Conservation (phyloP, 2,113 vertebrate genomes). For the Abramis brama region DNA sequence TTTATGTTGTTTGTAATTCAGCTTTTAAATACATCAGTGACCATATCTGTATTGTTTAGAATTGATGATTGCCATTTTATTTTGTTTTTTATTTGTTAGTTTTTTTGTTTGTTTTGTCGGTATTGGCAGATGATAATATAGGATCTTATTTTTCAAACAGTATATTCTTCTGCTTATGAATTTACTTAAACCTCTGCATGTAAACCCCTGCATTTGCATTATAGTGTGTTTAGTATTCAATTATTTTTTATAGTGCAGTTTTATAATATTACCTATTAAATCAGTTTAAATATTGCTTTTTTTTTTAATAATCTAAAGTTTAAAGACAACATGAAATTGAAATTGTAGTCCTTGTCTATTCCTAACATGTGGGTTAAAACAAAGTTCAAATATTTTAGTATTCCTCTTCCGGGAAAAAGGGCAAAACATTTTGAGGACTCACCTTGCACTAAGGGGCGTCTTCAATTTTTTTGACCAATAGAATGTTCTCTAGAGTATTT, state of each 20-base stretch:
- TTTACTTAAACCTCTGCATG: not conserved
- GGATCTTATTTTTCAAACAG: not conserved
- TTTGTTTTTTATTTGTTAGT: not conserved
- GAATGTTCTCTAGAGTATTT: not conserved
- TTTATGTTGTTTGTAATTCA: not conserved
- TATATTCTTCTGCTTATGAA: not conserved
- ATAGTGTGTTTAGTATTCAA: not conserved
- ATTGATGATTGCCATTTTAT: not conserved
- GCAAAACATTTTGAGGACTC: too few species aligned
- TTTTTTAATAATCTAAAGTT: not conserved
- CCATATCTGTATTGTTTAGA: not conserved
- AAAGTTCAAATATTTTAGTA: too few species aligned
- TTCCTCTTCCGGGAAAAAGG: too few species aligned
- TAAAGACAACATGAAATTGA: not conserved
- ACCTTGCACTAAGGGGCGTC: too few species aligned
- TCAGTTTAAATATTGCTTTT: not conserved
- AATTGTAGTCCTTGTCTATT: too few species aligned
- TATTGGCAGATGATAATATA: not conserved
- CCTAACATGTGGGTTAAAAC: too few species aligned
- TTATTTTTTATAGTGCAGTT: not conserved
- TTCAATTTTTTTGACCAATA: too few species aligned
- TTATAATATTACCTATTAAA: not conserved
- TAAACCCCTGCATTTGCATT: not conserved
- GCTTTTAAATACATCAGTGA: not conserved
- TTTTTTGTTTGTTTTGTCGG: not conserved